Base-by-base conservation (phyloP, 2,113 vertebrate genomes). In the Thunnus maccoyii region DNA sequence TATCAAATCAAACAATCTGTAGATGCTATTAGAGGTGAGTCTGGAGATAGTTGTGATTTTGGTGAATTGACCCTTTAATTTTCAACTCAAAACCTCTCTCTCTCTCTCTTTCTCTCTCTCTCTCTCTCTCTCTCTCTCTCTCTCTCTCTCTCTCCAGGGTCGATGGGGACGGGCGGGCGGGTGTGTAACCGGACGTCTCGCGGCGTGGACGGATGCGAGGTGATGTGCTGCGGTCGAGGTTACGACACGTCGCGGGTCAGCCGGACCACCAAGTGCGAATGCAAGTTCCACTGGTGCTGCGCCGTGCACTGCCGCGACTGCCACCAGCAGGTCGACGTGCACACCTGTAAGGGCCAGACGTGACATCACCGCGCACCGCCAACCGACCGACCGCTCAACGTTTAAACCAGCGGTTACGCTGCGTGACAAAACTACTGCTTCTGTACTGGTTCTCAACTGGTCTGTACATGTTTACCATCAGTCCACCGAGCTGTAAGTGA, bases 271-370 rank as follows among this genome's bases (percentile, higher is more conserved):
- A 97, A 99, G 74, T 99, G 98, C 0, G 98, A 97, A 94, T 99
- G 98, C 89, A 99, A 98, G 75, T 99, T 99, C 94, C 98, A 98
- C 87, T 98, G 98, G 98, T 98, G 97, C 52, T 99, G 97, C 10
- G 96, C 97, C 0, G 97, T 99, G 84, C 96, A 88, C 92, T 99
- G 98, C 92, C 95, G 96, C 52, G 98, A 98, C 96, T 99, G 98
- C 85, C 94, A 96, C 2, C 97, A 97, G 51, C 96, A 96, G 89
- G 93, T 97, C 22, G 97, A 99, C 0, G 89, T 99, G 72, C 97
- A 98, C 95, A 99, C 97, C 2, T 99, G 98, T 85, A 99, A 99
- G 76, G 95, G 94, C 0, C 96, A 96, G 0, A 97, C 96, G 89
- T 96, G 93, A 95, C 72, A 30, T 81, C 0, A 82, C 62, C 52